Evolutionary conservation across 2,113 vertebrate genomes (phyloP).

Genomic region (Dermatemys mawii): DNA sequence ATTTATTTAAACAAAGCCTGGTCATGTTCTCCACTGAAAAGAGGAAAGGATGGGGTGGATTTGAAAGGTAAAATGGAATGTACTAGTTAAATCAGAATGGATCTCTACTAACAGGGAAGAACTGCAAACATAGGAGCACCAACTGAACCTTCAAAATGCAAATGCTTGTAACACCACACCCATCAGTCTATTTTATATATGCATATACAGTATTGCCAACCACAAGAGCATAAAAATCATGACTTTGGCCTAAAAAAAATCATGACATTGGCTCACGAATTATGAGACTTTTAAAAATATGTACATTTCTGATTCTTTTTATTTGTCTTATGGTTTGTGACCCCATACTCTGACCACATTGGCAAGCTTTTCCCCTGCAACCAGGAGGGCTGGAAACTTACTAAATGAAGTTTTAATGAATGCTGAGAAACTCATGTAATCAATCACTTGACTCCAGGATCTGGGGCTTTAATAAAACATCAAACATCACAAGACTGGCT

Average conservation of each 20-base stretch:
- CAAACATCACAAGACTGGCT: not conserved
- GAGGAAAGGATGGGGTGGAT: not conserved
- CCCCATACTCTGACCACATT: not conserved
- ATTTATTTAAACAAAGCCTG: not conserved
- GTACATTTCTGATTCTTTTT: not conserved
- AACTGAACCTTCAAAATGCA: not conserved
- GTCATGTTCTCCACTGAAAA: not conserved
- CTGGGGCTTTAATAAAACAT: not conserved
- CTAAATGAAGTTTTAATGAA: not conserved
- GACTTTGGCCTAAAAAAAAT: not conserved
- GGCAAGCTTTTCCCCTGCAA: not conserved
- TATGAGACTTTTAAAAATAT: not conserved
- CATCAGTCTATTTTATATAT: not conserved
- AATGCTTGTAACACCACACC: not conserved
- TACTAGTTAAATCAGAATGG: fast-evolving
- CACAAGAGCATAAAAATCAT: not conserved
- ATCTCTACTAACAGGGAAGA: fast-evolving
- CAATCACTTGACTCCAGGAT: not conserved
- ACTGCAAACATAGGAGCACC: not conserved
- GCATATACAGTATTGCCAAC: not conserved
- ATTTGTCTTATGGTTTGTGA: not conserved
- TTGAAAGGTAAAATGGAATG: not conserved
- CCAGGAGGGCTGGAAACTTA: not conserved
- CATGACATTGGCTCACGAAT: not conserved
- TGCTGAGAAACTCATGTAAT: not conserved